These are phyloP conservation scores for Pseudopodoces humilis DNA, from an alignment of 2,113 vertebrate genomes.

Conservation along the genomic window DNA sequence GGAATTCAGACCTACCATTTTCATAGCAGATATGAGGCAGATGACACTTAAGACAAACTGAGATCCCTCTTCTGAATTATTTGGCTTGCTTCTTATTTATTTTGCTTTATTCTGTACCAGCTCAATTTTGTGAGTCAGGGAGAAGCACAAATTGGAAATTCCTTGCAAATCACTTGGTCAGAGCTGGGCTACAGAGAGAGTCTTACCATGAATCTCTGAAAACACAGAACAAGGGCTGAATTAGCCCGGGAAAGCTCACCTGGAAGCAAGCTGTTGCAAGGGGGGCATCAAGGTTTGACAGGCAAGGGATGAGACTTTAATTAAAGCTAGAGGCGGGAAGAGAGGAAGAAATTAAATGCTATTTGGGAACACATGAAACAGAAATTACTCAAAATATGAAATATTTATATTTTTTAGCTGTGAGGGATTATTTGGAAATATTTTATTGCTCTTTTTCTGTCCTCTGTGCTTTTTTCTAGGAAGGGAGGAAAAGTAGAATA, in stretches of 20 bases:
- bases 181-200: not conserved
- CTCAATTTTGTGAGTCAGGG: not conserved
- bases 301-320: conserved; percentile 23
- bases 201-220: not conserved
- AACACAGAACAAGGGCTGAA: not conserved
- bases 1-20: not conserved
- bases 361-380: conserved; percentile 45
- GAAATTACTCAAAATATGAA: conserved; percentile 51
- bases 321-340: not conserved
- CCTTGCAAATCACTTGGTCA: not conserved
- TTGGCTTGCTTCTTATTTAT: not conserved
- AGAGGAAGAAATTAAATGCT: conserved; percentile 47
- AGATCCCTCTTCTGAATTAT: not conserved
- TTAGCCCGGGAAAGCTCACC: not conserved
- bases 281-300: not conserved
- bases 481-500: not conserved
- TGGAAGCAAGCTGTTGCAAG: conserved; percentile 30
- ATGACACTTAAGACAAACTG: not conserved
- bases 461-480: not conserved
- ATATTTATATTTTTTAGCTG: conserved; percentile 56
- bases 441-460: conserved; percentile 29
- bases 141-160: not conserved
- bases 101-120: not conserved
- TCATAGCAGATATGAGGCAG: not conserved
- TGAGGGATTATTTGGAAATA: conserved; percentile 35